These are phyloP conservation scores for Phragmatobia fuliginosa DNA, from an alignment of 2,888 invertebrate species.

Conservation along the genomic window DNA sequence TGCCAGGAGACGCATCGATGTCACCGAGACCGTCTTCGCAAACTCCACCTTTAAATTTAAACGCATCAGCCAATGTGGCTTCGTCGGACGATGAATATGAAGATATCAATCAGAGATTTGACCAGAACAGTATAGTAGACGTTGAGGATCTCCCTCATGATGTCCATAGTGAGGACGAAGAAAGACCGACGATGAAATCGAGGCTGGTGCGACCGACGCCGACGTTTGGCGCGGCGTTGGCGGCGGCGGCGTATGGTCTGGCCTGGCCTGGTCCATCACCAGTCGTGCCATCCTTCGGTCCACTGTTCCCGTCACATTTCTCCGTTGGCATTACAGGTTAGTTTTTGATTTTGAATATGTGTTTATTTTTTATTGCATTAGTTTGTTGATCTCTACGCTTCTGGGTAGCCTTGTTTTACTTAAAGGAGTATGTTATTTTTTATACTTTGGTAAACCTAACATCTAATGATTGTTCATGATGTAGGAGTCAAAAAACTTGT, in stretches of 20 bases:
- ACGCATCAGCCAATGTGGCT: conserved; percentile 80
- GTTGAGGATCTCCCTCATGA: conserved; percentile 92
- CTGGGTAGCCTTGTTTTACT: not conserved
- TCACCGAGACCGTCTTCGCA: conserved; percentile 78
- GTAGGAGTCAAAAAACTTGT: not conserved
- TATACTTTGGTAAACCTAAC: too few species aligned
- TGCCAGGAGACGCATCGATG: conserved; percentile 77
- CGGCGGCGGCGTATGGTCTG: conserved; percentile 90
- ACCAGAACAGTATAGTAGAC: conserved; percentile 90
- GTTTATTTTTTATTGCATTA: not conserved
- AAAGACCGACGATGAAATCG: conserved; percentile 71
- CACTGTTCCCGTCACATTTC: conserved; percentile 90
- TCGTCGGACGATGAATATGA: conserved; percentile 89
- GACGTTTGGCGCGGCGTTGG: conserved; percentile 88
- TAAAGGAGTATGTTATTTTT: too few species aligned
- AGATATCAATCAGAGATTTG: conserved; percentile 87
- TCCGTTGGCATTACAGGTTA: conserved; percentile 81
- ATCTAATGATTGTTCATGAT: too few species aligned
- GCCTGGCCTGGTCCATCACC: conserved; percentile 86
- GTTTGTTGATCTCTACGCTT: conserved; percentile 1
- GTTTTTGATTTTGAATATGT: too few species aligned
- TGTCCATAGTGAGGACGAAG: conserved; percentile 79
- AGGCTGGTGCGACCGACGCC: conserved; percentile 90
- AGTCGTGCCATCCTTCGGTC: conserved; percentile 88
- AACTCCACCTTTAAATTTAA: conserved; percentile 81